Evolutionary conservation across 92 coral and sea anemone genomes (phyloP).

Genomic region (Epizoanthus scotinus): DNA sequence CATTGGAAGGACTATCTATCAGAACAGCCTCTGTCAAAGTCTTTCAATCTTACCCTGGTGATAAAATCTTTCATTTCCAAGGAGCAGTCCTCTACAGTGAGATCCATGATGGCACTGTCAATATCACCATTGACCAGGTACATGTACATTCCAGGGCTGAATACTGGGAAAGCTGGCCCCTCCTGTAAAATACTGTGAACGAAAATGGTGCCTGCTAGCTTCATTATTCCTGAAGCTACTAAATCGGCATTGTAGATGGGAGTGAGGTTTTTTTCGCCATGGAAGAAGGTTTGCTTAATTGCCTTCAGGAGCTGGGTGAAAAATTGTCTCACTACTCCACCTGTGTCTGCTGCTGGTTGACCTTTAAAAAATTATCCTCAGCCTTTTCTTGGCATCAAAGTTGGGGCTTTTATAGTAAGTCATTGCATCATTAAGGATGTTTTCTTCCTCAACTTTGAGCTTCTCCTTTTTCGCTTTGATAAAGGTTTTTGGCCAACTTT

Average conservation of each 20-base stretch:
- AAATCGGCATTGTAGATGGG: constrained; percentile 40
- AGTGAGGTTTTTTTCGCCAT: constrained; percentile 35
- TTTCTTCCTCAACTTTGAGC: constrained; percentile 49
- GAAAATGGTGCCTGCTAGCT: constrained; percentile 35
- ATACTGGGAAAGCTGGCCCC: constrained; percentile 54
- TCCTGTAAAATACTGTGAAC: constrained; percentile 52
- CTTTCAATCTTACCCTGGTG: no score
- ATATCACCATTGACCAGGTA: no score
- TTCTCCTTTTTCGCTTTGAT: constrained; percentile 48
- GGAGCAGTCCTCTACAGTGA: no score
- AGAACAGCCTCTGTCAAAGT: no score
- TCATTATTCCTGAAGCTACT: constrained; percentile 55
- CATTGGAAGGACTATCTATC: no score
- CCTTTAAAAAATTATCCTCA: constrained; percentile 20
- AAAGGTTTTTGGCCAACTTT: no score
- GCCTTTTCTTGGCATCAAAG: constrained; percentile 39
- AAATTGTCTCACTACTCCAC: constrained; percentile 55
- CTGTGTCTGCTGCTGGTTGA: constrained; percentile 55
- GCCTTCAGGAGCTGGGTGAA: constrained; percentile 30
- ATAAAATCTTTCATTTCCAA: no score
- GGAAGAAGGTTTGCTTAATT: constrained; percentile 28
- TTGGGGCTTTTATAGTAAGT: constrained; percentile 47
- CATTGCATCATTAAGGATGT: constrained; percentile 55
- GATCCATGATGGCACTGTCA: no score
- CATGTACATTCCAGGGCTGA: no score